These are phyloP conservation scores for Latheticus oryzae DNA, from an alignment of 2,888 invertebrate species.

Conservation along the genomic window DNA sequence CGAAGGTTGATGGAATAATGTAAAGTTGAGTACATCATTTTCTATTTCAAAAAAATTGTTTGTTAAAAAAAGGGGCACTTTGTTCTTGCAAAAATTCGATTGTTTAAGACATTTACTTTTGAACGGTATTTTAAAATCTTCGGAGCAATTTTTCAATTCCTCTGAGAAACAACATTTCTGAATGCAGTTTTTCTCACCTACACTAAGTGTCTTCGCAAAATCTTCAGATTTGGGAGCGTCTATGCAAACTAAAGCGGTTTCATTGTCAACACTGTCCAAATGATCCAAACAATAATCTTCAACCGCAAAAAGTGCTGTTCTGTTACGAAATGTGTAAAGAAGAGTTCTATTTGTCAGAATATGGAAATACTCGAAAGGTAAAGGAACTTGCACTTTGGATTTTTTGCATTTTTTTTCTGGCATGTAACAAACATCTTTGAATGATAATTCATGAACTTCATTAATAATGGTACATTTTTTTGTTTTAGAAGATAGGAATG, in stretches of 20 bases:
- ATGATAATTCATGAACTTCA: constrained; percentile 1
- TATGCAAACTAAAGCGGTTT: constrained; percentile 2
- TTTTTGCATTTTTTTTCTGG: not conserved
- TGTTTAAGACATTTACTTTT: constrained; percentile 1
- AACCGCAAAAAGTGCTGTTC: not conserved
- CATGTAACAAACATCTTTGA: not conserved
- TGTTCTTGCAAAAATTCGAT: constrained; percentile 10
- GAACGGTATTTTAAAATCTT: not conserved
- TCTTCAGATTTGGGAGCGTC: not conserved
- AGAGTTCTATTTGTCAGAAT: constrained; percentile 12
- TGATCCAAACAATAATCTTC: constrained; percentile 19
- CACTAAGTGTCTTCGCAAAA: too few relatives aligned
- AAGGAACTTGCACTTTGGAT: not conserved
- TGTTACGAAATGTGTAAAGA: not conserved
- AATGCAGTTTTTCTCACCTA: constrained; percentile 10
- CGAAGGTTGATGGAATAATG: not conserved
- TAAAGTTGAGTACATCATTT: constrained; percentile 3
- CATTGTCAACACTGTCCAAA: constrained; percentile 7
- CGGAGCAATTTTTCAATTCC: not conserved
- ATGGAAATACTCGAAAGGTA: constrained; percentile 1
- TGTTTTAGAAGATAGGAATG: constrained; percentile 15
- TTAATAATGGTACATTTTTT: constrained; percentile 8
- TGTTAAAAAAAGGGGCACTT: constrained; percentile 4
- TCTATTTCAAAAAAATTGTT: not conserved
- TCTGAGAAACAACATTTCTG: constrained; percentile 1